phyloP scores from a whole-genome alignment of 2,888 invertebrate genomes.

The Seladonia tumulorum region DNA sequence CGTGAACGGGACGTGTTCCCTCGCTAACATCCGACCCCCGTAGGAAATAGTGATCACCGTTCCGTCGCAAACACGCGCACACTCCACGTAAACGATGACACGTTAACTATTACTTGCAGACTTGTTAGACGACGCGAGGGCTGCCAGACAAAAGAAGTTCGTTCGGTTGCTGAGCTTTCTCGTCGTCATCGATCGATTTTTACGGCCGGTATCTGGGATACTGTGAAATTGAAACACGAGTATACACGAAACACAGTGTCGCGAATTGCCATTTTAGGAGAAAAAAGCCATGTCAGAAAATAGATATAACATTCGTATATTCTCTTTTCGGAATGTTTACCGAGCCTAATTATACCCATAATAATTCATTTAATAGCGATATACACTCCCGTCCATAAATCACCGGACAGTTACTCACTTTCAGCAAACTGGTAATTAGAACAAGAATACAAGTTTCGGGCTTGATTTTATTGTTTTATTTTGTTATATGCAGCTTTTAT shows the following conservation, averaged over 20 bases:
- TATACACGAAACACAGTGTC: background rate
- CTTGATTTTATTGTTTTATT: too few species aligned
- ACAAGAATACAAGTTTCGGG: too few species aligned
- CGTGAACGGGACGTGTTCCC: conserved; percentile 54
- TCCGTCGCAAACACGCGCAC: conserved; percentile 16
- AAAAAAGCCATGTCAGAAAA: too few species aligned
- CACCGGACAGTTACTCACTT: too few species aligned
- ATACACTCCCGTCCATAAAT: too few species aligned
- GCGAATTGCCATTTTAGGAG: too few species aligned
- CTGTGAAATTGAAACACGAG: background rate
- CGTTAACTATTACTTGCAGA: conserved; percentile 19
- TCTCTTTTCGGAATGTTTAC: too few species aligned
- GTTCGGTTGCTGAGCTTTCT: background rate
- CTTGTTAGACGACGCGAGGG: background rate
- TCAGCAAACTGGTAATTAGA: too few species aligned
- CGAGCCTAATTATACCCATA: too few species aligned
- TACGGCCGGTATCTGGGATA: background rate
- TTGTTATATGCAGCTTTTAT: too few species aligned
- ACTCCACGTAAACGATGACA: background rate
- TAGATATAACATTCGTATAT: too few species aligned
- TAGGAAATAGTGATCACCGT: conserved; percentile 52
- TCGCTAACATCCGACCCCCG: conserved; percentile 40
- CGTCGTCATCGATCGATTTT: background rate
- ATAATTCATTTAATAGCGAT: too few species aligned
- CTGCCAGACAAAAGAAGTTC: conserved; percentile 1